Evolutionary conservation across 2,113 vertebrate genomes (phyloP), one percentile per base, ranked within the genome.

Genomic region (Pandion haliaetus): DNA sequence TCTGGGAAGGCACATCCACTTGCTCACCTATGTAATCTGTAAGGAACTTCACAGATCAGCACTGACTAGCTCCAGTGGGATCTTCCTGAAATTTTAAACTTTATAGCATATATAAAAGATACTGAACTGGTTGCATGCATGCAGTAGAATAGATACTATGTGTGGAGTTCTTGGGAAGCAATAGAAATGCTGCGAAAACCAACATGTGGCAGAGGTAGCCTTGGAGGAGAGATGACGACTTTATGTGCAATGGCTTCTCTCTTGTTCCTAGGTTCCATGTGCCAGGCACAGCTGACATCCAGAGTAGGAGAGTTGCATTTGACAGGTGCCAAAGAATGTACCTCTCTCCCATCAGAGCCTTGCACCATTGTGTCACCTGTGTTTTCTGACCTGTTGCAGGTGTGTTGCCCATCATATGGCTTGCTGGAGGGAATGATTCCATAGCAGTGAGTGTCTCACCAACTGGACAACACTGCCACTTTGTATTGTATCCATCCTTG

Each of bases 231-330:
- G 54, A 81, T 62, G 40, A 65, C 1, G 14, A 61, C 32, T 94
- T 90, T 34, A 77, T 34, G 28, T 42, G 81, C 45, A 25, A 1
- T 26, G 81, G 45, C 45, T 86, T 91, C 50, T 54, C 31, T 84
- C 24, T 40, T 1, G 0, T 11, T 93, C 3, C n/a, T 58, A 1
- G 0, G 32, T 69, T 78, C 19, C 42, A 10, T 0, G 1, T 66
- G 72, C 63, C 83, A 78, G 28, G 65, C 72, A 45, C 42, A 87
- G 54, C 73, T 82, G 69, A 58, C 45, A 54, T 29, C 12, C 36
- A 65, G 18, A 44, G 28, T 5, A 76, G 38, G 63, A 57, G 34
- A 54, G n/a, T 24, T 42, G 14, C 23, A 7, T 40, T 52, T 44
- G 42, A 7, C 28, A 36, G 28, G 21, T 34, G 31, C 78, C 85